A percentile compares a stretch with the other conserved stretches of the same genome.
These are phyloP conservation scores for Actinia equina DNA, from an alignment of 64 coral and sea anemone species.

Conservation along the genomic window DNA sequence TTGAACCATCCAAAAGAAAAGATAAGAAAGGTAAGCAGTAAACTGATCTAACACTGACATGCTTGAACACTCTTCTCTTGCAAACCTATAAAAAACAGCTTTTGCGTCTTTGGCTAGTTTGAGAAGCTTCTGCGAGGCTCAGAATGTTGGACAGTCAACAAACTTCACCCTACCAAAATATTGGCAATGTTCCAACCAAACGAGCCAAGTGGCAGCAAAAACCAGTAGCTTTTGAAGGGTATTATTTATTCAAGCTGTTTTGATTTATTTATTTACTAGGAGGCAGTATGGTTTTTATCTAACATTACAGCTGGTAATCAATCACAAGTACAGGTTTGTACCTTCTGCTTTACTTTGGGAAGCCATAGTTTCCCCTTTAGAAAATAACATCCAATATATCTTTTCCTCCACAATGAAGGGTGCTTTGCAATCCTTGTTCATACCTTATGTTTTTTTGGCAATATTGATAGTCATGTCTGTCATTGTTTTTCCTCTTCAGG, in stretches of 20 bases:
- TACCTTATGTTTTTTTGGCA: not conserved
- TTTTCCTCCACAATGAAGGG: no score
- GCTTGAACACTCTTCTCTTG: no score
- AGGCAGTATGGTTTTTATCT: slow-evolving; percentile 99
- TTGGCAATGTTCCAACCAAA: no score
- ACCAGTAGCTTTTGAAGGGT: not conserved
- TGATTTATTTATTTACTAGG: slow-evolving; percentile 29
- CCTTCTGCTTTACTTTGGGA: not conserved
- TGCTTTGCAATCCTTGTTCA: no score
- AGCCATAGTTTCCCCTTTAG: no score
- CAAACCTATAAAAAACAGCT: no score
- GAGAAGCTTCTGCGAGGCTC: no score
- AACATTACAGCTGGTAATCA: slow-evolving; percentile 98
- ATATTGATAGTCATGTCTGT: not conserved
- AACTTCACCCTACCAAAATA: no score
- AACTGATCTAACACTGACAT: not conserved
- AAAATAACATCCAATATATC: no score
- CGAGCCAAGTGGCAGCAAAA: no score
- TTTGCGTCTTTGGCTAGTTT: no score
- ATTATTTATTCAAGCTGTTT: not conserved
- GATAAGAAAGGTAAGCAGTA: slow-evolving; percentile 77
- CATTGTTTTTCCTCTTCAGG: slow-evolving; percentile 33
- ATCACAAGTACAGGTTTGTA: slow-evolving; percentile 85
- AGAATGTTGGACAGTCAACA: no score
- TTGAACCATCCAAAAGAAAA: slow-evolving; percentile 96